A percentile compares a stretch with the other conserved stretches of the same genome.
These are phyloP conservation scores for Rhynchomys soricoides DNA, from an alignment of 2,113 vertebrate genomes.

Conservation along the genomic window DNA sequence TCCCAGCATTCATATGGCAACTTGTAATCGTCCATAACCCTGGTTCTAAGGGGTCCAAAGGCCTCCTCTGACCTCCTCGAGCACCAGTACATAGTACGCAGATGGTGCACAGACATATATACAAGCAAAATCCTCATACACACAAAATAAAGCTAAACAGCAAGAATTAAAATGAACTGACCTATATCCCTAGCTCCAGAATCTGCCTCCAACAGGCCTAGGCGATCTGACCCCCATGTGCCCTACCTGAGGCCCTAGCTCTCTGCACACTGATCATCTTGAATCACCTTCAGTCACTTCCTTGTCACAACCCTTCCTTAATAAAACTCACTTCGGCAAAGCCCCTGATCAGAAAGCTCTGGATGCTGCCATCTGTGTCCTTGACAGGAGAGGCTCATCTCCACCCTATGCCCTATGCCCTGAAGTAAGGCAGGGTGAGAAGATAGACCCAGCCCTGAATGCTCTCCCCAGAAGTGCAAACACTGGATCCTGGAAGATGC, in stretches of 20 bases:
- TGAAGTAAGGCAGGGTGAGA: neutral
- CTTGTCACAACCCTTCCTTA: neutral
- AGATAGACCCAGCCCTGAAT: neutral
- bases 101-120: neutral
- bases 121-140: neutral
- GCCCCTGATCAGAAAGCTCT: neutral
- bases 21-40: neutral
- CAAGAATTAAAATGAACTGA: neutral
- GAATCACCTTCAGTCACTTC: neutral
- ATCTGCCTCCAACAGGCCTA: neutral
- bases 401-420: accelerated
- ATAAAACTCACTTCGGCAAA: neutral
- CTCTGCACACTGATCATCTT: neutral
- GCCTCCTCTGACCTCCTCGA: neutral
- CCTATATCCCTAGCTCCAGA: neutral
- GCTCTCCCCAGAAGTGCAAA: neutral
- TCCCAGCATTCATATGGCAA: neutral
- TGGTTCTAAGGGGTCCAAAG: neutral
- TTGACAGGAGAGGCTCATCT: no score
- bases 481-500: neutral
- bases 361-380: neutral
- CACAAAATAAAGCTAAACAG: neutral
- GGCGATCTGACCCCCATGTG: neutral
- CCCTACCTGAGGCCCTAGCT: neutral
- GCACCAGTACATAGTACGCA: neutral